Conservation (phyloP, 1,140 invertebrate species). For the Listronotus oregonensis region DNA sequence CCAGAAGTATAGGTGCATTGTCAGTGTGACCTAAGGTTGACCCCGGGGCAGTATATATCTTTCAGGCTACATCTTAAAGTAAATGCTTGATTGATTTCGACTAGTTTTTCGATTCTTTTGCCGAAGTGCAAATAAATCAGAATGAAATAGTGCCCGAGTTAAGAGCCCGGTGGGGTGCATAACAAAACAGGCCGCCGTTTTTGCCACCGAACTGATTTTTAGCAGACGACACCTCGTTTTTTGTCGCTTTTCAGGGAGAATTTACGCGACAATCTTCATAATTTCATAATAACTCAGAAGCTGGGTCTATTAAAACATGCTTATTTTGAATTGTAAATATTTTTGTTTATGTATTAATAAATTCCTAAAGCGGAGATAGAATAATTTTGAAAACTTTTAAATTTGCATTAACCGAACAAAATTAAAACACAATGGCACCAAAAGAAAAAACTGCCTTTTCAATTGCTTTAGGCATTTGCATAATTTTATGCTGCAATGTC, state of each 20-base stretch:
- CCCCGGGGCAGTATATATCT: constrained; percentile 52
- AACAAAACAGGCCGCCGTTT: constrained; percentile 53
- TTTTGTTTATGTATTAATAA: constrained; percentile 45
- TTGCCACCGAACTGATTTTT: constrained; percentile 51
- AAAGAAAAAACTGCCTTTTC: constrained; percentile 25
- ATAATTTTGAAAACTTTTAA: constrained; percentile 41
- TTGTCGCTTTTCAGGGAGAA: constrained; percentile 20
- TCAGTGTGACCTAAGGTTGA: constrained; percentile 49
- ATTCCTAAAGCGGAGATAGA: constrained; percentile 36
- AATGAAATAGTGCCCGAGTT: constrained; percentile 54
- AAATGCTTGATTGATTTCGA: constrained; percentile 57
- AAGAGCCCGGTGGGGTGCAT: constrained; percentile 51
- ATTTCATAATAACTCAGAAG: constrained; percentile 34
- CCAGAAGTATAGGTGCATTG: constrained; percentile 18
- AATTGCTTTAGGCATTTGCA: constrained; percentile 30
- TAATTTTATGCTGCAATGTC: constrained; percentile 28
- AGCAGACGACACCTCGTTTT: constrained; percentile 30
- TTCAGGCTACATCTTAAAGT: constrained; percentile 52
- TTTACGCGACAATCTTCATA: constrained; percentile 21
- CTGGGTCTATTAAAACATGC: constrained; percentile 46
- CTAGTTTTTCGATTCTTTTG: constrained; percentile 56
- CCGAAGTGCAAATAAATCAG: constrained; percentile 57
- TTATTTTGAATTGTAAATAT: constrained; percentile 52
- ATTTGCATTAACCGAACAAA: constrained; percentile 39
- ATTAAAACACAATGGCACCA: constrained; percentile 40